These are phyloP conservation scores for Regulus satrapa DNA, from an alignment of 2,113 vertebrate species.

Conservation along the genomic window DNA sequence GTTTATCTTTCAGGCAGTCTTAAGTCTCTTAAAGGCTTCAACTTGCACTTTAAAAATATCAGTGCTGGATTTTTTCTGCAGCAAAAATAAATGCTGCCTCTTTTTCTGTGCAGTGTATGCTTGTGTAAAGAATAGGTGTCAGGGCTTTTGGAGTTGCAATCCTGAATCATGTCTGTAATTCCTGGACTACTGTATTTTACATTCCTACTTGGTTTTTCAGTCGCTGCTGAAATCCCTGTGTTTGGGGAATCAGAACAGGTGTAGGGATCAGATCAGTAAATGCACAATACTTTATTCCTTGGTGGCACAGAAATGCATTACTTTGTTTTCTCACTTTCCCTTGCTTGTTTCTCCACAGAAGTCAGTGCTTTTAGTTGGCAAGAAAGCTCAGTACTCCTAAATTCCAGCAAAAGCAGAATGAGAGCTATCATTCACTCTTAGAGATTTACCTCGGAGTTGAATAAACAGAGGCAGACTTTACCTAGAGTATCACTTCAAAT, in stretches of 20 bases:
- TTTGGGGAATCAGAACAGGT: neutral
- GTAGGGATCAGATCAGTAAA: neutral
- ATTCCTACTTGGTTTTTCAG: neutral
- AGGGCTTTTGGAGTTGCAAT: neutral
- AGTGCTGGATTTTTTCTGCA: neutral
- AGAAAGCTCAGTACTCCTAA: neutral
- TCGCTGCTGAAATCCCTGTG: neutral
- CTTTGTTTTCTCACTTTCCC: neutral
- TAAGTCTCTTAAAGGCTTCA: neutral
- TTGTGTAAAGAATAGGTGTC: neutral
- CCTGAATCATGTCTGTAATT: accelerated
- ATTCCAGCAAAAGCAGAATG: neutral
- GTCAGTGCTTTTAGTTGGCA: neutral
- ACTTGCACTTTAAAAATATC: neutral
- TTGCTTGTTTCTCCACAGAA: neutral
- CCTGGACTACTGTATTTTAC: neutral
- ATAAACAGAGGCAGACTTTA: neutral
- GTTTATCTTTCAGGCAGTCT: neutral
- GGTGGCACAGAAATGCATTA: neutral
- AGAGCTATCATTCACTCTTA: neutral
- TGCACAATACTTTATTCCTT: neutral
- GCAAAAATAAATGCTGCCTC: neutral
- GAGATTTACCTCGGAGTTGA: neutral
- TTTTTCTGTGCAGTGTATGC: neutral
- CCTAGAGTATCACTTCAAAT: neutral